Evolutionary conservation across 1,140 invertebrate genomes (phyloP).

Genomic region (Leptonema lineaticorne): DNA sequence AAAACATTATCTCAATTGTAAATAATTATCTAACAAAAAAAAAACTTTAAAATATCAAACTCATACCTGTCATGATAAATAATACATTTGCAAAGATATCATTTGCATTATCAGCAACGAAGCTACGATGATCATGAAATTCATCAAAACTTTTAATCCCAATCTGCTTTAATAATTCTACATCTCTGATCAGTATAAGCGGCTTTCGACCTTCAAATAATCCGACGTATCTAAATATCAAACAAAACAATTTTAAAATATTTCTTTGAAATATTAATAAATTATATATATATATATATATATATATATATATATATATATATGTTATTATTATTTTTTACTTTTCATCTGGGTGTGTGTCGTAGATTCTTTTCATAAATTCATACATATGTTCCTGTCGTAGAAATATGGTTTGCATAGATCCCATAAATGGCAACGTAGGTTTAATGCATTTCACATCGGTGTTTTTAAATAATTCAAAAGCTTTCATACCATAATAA

Average conservation of each 20-base stretch:
- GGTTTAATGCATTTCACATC: conserved; percentile 7
- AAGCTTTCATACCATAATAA: background rate
- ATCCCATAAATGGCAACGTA: background rate
- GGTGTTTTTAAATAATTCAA: background rate
- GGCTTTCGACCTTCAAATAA: conserved; percentile 53
- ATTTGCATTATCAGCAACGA: conserved; percentile 52
- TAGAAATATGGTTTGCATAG: background rate
- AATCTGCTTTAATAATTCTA: conserved; percentile 61
- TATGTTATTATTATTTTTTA: background rate
- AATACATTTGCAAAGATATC: conserved; percentile 57
- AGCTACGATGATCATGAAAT: conserved; percentile 59
- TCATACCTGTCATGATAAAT: conserved; percentile 55
- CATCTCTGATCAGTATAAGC: conserved; percentile 56
- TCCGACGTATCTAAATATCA: conserved; percentile 52
- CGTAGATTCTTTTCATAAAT: background rate
- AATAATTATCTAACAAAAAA: too few relatives aligned
- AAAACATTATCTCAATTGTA: too few relatives aligned
- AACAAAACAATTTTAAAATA: too few relatives aligned
- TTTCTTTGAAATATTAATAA: background rate
- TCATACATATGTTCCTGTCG: background rate
- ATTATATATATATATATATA: too few relatives aligned
- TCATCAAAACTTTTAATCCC: conserved; percentile 66
- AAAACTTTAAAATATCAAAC: too few relatives aligned
- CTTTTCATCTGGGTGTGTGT: background rate
- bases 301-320: background rate